These are phyloP conservation scores for Piezodorus guildinii DNA, from an alignment of 1,140 invertebrate species.

Conservation along the genomic window DNA sequence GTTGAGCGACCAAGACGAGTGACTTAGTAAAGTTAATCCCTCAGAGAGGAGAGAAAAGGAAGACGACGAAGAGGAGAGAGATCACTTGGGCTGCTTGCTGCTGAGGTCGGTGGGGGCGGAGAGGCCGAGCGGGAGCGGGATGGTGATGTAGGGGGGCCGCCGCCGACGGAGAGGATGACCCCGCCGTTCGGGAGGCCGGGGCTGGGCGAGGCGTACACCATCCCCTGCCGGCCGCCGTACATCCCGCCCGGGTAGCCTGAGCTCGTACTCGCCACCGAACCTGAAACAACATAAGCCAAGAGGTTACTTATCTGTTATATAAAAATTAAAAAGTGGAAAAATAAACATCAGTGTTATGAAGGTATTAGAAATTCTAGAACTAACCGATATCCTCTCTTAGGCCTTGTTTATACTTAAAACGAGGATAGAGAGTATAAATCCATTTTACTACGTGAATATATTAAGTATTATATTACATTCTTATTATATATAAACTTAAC, in stretches of 20 bases:
- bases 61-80: not conserved
- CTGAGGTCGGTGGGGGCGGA: constrained; percentile 17
- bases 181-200: constrained; percentile 16
- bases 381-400: too few species aligned
- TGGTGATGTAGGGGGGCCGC: constrained; percentile 19
- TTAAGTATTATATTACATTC: too few species aligned
- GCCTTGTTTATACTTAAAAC: too few species aligned
- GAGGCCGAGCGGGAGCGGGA: constrained; percentile 11
- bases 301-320: too few species aligned
- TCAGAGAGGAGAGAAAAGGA: not conserved
- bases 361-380: too few species aligned
- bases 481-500: too few species aligned
- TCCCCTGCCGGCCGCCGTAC: constrained; percentile 8
- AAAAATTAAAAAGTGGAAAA: too few species aligned
- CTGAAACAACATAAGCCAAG: too few species aligned
- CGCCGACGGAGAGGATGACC: constrained; percentile 16
- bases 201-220: constrained; percentile 18
- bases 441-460: too few species aligned
- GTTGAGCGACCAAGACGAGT: too few species aligned
- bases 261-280: not conserved
- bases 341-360: too few species aligned
- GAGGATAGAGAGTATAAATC: too few species aligned
- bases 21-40: not conserved
- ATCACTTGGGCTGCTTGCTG: constrained; percentile 18
- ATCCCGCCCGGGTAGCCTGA: not conserved